These are phyloP conservation scores for Nomada ruficornis DNA, from an alignment of 2,888 invertebrate species.

Conservation along the genomic window DNA sequence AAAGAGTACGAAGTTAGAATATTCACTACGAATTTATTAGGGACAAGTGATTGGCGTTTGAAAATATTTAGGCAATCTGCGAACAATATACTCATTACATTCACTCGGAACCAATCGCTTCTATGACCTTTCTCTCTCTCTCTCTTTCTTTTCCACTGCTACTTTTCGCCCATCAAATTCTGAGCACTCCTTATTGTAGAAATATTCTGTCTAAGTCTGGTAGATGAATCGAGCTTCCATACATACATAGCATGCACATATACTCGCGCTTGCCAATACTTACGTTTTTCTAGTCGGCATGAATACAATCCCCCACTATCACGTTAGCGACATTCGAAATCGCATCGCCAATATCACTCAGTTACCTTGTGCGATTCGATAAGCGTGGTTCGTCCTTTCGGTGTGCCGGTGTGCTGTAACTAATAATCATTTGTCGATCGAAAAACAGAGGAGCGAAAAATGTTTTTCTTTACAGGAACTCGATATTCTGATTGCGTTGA, in stretches of 20 bases:
- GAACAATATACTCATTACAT: slow-evolving; percentile 48
- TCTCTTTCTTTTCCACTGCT: slow-evolving; percentile 30
- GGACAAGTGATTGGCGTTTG: background rate
- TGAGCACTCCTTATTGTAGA: slow-evolving; percentile 60
- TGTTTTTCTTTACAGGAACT: background rate
- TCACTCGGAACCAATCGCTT: slow-evolving; percentile 53
- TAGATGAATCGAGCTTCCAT: slow-evolving; percentile 69
- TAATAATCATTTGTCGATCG: slow-evolving; percentile 13
- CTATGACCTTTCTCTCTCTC: slow-evolving; percentile 3
- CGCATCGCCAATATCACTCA: slow-evolving; percentile 2
- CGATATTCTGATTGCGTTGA: background rate
- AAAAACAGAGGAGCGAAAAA: background rate
- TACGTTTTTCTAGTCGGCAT: slow-evolving; percentile 63
- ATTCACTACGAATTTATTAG: background rate
- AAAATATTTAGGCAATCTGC: background rate
- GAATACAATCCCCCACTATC: slow-evolving; percentile 23
- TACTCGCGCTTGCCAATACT: slow-evolving; percentile 64
- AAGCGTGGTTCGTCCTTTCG: slow-evolving; percentile 10
- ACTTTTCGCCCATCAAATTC: slow-evolving; percentile 45
- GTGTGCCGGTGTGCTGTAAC: slow-evolving; percentile 22
- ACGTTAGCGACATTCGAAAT: slow-evolving; percentile 14
- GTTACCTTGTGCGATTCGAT: background rate
- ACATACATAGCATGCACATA: slow-evolving; percentile 63
- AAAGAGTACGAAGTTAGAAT: background rate
- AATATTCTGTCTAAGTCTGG: slow-evolving; percentile 57